Evolutionary conservation across 1,140 invertebrate species (phyloP), one percentile per base, ranked within the genome.

Genomic region (Nephotettix cincticeps): DNA sequence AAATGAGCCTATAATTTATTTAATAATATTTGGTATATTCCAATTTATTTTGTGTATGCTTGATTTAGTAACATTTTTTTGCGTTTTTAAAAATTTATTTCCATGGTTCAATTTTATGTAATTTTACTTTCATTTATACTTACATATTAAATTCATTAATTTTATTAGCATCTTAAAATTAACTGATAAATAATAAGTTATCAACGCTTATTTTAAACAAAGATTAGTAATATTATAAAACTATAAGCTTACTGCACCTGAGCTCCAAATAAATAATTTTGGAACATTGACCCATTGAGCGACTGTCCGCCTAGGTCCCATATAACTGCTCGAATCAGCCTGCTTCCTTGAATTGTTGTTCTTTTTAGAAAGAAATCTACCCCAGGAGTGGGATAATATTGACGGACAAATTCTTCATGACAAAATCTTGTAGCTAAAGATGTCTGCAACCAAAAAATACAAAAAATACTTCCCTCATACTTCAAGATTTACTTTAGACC

Each of bases 261-360:
- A 56, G 90, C 88, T 70, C 87, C 89, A 80, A 88, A 93, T 27
- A 95, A 80, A 78, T 95, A 95, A 80, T 94, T 95, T 66, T 89
- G 86, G n/a, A 95, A 80, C 91, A 96, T 94, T 54, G 85, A 81
- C 13, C 90, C 90, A 61, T 84, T 83, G 19, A 93, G 78, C 27
- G 92, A 87, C 43, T 89, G 85, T 9, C 94, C 93, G 28, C 92
- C 91, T 64, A 96, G 87, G 79, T 96, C 94, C 86, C 93, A 95
- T 19, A 96, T 83, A 79, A 94, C 88, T 27, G 95, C 79, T 54
- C 88, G 88, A 21, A 91, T 86, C 78, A 90, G 86, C 75, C 86
- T 87, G 74, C 84, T 86, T 74, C 85, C 86, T 72, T 90, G 89
- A 72, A 95, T 79, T 68, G 86, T 83, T 66, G 91, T 81, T 76